Evolutionary conservation across 1,140 invertebrate genomes (phyloP).

Genomic region (Laupala kohalensis): DNA sequence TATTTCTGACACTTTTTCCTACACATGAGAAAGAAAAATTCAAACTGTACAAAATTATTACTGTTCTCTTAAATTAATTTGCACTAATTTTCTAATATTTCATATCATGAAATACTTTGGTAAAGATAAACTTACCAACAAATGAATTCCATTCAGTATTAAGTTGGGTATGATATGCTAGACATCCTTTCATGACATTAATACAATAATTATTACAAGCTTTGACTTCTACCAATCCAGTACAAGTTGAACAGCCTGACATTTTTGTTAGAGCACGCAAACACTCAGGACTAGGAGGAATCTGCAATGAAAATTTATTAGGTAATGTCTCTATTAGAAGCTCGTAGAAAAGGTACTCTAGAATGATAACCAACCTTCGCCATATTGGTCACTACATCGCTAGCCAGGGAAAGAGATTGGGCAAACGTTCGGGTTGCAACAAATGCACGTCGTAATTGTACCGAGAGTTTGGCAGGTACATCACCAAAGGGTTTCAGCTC

Average conservation of each 20-base stretch:
- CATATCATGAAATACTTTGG: too few relatives aligned
- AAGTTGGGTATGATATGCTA: slow-evolving; percentile 70
- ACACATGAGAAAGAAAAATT: too few relatives aligned
- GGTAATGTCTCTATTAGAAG: too few relatives aligned
- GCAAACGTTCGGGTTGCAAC: slow-evolving; percentile 87
- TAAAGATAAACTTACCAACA: too few relatives aligned
- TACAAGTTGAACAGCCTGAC: slow-evolving; percentile 74
- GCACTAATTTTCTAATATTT: too few relatives aligned
- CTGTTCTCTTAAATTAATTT: too few relatives aligned
- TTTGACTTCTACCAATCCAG: slow-evolving; percentile 51
- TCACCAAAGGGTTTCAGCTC: slow-evolving; percentile 89
- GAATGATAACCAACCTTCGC: too few relatives aligned
- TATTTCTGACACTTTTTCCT: too few relatives aligned
- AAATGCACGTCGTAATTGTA: slow-evolving; percentile 82
- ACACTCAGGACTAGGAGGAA: slow-evolving; percentile 51
- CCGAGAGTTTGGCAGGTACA: slow-evolving; percentile 76
- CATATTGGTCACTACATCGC: slow-evolving; percentile 70
- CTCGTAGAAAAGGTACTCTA: too few relatives aligned
- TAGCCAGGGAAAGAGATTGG: slow-evolving; percentile 69
- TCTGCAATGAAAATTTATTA: slow-evolving; percentile 30
- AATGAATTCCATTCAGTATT: slow-evolving; percentile 82
- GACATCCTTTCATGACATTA: slow-evolving; percentile 80
- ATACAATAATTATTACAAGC: slow-evolving; percentile 79
- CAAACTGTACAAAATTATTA: too few relatives aligned
- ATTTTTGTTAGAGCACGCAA: slow-evolving; percentile 65